Base-by-base conservation (phyloP, 2,113 vertebrate species). In the Etia nguti region DNA sequence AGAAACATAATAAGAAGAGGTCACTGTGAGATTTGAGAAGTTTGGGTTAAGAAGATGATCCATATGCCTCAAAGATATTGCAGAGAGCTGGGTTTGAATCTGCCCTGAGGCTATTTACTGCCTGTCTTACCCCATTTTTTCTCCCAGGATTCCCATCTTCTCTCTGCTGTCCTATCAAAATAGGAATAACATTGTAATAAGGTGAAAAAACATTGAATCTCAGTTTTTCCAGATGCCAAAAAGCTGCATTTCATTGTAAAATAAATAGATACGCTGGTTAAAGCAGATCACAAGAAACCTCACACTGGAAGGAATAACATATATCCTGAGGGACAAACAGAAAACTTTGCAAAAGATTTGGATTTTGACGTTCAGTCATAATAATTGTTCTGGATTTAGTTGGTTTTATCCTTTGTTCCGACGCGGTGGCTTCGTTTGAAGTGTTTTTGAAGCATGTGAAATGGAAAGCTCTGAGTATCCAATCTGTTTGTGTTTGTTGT, bases 211-310 rank as follows among this genome's bases (percentile, higher is more conserved):
- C 0, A 29, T 46, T 73, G 2, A 73, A 73, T 15, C 38, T 70
- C 38, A 2, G 1, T 1, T 10, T 43, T 41, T 65, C 10, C 4
- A 43, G 22, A 46, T 6, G 5, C 0, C 38, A 46, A 73, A 0
- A 46, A 46, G 22, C 22, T 73, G 38, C 8, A 46, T 26, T 46
- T 43, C 41, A 24, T 46, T 4, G 0, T 9, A 46, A 4, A 26
- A 46, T 46, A 73, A 46, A 73, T 73, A 22, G 41, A 73, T 26
- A 26, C 0, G 2, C 15, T 73, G 68, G 1, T 15, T 46, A 73
- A 73, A 73, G n/a, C 70, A 75, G 24, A 48, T 48, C 9, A 20
- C 24, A 29, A 29, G 70, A 75, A 75, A 15, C 9, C 43, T 48
- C 70, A 26, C 2, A 48, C 24, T 18, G 16, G 26, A 77, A n/a